These are phyloP conservation scores for Drosophila virilis DNA, from an alignment of 1,140 invertebrate species.

Conservation along the genomic window DNA sequence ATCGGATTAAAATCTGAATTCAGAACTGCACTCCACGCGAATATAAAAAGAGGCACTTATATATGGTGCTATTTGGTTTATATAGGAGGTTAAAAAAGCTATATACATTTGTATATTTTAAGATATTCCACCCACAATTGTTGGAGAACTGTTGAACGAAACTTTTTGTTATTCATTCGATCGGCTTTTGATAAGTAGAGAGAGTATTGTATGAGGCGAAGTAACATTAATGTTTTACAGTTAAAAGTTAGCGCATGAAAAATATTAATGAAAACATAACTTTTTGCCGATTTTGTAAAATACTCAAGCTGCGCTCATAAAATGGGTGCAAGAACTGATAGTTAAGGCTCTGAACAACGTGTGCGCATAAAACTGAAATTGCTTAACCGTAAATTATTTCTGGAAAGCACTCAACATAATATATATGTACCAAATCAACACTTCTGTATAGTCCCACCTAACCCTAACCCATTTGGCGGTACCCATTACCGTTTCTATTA, in stretches of 20 bases:
- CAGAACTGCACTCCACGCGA: background rate
- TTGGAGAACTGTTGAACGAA: background rate
- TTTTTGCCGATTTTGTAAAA: background rate
- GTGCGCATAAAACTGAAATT: background rate
- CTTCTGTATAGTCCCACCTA: background rate
- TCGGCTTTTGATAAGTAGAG: background rate
- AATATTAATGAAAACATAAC: background rate
- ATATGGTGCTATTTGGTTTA: too few relatives aligned
- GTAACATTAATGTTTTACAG: background rate
- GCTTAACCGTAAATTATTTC: slow-evolving; percentile 18
- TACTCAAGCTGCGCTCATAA: background rate
- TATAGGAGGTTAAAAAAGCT: too few relatives aligned
- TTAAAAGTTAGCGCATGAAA: background rate
- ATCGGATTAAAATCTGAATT: slow-evolving; percentile 67
- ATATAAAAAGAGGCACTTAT: background rate
- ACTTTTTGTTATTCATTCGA: background rate
- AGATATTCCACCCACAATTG: too few relatives aligned
- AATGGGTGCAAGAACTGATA: background rate
- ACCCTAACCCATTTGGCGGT: background rate
- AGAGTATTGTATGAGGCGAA: background rate
- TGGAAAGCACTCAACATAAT: background rate
- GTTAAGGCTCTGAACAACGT: background rate
- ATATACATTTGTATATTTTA: too few relatives aligned
- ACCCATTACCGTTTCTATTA: slow-evolving; percentile 19
- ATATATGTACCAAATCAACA: slow-evolving; percentile 17